Evolutionary conservation across 2,888 invertebrate genomes (phyloP).

Genomic region (Tanytarsus gracilentus): DNA sequence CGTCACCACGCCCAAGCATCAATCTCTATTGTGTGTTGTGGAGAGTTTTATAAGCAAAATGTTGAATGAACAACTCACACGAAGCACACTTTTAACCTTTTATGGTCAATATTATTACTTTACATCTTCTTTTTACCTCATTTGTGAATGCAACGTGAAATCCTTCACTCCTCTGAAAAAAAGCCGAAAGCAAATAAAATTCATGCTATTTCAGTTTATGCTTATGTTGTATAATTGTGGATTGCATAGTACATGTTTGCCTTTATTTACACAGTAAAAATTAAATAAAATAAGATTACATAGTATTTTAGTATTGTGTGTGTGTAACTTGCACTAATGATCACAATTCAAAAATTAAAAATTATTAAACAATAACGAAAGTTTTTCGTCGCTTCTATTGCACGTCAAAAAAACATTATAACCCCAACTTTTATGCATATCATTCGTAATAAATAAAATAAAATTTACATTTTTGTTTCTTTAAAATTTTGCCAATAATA

Average conservation of each 20-base stretch:
- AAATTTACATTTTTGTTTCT: no score
- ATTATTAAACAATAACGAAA: conserved; percentile 22
- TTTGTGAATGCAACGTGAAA: no score
- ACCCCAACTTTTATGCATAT: background rate
- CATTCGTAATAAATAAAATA: no score
- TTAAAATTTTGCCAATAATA: no score
- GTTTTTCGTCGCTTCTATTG: conserved; percentile 5
- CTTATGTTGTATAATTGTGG: background rate
- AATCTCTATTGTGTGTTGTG: conserved; percentile 2
- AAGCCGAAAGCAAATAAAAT: no score
- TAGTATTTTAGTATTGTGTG: background rate
- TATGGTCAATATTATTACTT: conserved; percentile 1
- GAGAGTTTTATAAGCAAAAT: background rate
- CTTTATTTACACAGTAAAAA: conserved; percentile 4
- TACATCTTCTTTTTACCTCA: background rate
- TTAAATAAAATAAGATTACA: conserved; percentile 12
- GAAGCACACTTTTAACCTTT: background rate
- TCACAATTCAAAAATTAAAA: conserved; percentile 20
- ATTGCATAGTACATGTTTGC: conserved; percentile 7
- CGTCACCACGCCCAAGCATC: conserved; percentile 15
- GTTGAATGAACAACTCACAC: background rate
- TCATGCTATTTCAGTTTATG: background rate
- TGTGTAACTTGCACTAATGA: conserved; percentile 26
- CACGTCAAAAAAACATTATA: background rate
- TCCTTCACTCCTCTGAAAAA: no score